phyloP scores from a whole-genome alignment of 2,888 invertebrate species.

The Lasioglossum calceatum region DNA sequence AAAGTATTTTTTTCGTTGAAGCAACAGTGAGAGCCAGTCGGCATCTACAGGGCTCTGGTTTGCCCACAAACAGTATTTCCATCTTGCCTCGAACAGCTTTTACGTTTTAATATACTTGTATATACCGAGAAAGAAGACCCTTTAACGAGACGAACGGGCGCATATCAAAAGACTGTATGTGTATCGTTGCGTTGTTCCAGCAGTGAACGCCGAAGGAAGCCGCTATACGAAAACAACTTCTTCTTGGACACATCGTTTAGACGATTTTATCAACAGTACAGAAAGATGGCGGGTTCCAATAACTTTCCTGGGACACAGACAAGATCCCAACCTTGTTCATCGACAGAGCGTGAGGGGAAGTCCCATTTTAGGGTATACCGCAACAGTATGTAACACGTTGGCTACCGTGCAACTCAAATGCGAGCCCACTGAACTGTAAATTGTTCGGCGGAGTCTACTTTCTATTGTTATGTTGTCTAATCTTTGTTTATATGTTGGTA shows the following conservation, averaged over 20 bases:
- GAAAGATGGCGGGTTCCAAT: not conserved
- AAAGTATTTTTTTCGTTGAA: conserved; percentile 4
- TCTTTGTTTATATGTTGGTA: not conserved
- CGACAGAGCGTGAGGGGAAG: not conserved
- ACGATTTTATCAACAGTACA: not conserved
- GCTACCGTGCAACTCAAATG: not conserved
- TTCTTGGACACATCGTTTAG: not conserved
- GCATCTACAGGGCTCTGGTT: not conserved
- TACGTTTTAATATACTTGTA: not conserved
- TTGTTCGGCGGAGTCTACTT: not conserved
- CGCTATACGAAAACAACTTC: not conserved
- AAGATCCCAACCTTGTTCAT: conserved; percentile 14
- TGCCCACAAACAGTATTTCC: not conserved
- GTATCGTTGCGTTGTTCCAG: conserved; percentile 12
- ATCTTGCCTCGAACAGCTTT: not conserved
- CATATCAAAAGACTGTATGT: conserved; percentile 1
- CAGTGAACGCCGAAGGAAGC: not conserved
- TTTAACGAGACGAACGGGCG: not conserved
- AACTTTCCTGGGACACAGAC: conserved; percentile 11
- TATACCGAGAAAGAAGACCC: not conserved
- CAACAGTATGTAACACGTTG: not conserved
- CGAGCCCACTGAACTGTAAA: not conserved
- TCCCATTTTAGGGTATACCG: not conserved
- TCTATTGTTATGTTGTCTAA: not conserved
- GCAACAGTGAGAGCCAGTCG: conserved; percentile 1